These are phyloP conservation scores for Stigmatopora argus DNA, from an alignment of 2,113 vertebrate species.

Conservation along the genomic window DNA sequence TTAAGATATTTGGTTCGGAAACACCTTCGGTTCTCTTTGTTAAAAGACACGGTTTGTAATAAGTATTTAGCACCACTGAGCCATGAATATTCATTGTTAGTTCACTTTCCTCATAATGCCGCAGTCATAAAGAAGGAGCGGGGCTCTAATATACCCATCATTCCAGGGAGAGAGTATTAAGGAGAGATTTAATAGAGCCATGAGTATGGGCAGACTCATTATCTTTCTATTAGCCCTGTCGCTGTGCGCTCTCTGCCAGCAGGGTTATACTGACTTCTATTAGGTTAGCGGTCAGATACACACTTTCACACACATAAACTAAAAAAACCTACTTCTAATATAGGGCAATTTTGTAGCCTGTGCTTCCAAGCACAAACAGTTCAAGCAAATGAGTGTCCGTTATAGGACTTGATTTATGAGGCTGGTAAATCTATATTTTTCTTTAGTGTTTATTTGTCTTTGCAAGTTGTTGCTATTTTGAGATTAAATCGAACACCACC, in stretches of 20 bases:
- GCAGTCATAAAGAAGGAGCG: slow-evolving; percentile 53
- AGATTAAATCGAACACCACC: not conserved
- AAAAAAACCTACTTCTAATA: slow-evolving; percentile 47
- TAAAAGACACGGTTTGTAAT: slow-evolving; percentile 33
- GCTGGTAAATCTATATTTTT: slow-evolving; percentile 23
- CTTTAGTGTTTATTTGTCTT: not conserved
- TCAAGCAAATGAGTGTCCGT: slow-evolving; percentile 66
- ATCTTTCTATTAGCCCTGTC: slow-evolving; percentile 76
- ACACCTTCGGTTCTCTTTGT: slow-evolving; percentile 22
- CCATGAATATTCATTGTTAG: slow-evolving; percentile 63
- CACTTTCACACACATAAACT: slow-evolving; percentile 39
- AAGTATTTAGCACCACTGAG: slow-evolving; percentile 44
- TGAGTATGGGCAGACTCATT: slow-evolving; percentile 72
- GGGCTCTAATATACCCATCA: slow-evolving; percentile 56
- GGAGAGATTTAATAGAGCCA: slow-evolving; percentile 75
- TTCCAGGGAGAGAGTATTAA: slow-evolving; percentile 70
- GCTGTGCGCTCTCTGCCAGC: slow-evolving; percentile 52
- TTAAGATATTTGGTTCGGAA: slow-evolving; percentile 3
- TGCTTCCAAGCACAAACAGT: slow-evolving; percentile 56
- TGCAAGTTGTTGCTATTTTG: not conserved
- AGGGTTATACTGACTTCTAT: slow-evolving; percentile 70
- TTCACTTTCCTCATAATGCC: slow-evolving; percentile 63
- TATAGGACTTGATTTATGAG: slow-evolving; percentile 54
- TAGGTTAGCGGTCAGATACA: slow-evolving; percentile 64
- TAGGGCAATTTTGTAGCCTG: slow-evolving; percentile 61